Evolutionary conservation across 2,113 vertebrate species (phyloP).

Genomic region (Dipodomys spectabilis): DNA sequence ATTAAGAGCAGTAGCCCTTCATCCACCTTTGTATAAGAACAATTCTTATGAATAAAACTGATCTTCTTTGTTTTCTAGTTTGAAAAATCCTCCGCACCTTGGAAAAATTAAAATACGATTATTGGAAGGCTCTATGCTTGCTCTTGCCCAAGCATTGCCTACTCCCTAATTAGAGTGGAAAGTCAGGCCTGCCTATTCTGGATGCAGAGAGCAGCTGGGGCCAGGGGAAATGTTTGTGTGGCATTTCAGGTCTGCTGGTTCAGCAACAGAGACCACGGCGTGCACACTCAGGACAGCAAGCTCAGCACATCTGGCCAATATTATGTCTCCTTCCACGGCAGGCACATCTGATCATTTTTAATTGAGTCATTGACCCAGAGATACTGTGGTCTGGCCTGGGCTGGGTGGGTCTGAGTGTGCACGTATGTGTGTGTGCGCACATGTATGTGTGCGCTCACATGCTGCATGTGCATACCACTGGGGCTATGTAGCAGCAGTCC

Average conservation of each 20-base stretch:
- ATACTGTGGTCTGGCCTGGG: neutral
- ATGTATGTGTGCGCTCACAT: too few relatives aligned
- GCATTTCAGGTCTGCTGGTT: constrained; percentile 14
- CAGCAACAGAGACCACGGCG: neutral
- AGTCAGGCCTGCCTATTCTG: neutral
- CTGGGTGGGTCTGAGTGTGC: neutral
- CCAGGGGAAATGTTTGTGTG: neutral
- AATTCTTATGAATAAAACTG: constrained; percentile 60
- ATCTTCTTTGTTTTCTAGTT: constrained; percentile 37
- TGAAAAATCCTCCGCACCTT: neutral
- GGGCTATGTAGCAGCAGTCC: neutral
- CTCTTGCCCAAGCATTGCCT: neutral
- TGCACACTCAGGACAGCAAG: neutral
- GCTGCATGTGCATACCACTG: neutral
- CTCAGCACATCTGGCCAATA: constrained; percentile 19
- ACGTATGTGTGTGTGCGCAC: neutral
- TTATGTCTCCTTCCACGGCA: neutral
- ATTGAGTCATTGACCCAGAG: neutral
- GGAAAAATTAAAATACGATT: constrained; percentile 60
- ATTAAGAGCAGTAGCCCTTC: constrained; percentile 53
- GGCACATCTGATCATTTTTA: neutral
- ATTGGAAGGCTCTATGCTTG: neutral
- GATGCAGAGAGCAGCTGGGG: neutral
- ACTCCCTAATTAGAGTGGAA: constrained; percentile 43
- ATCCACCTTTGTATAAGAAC: constrained; percentile 15